phyloP scores from a whole-genome alignment of 2,888 invertebrate genomes.

The Dynastes tityus region DNA sequence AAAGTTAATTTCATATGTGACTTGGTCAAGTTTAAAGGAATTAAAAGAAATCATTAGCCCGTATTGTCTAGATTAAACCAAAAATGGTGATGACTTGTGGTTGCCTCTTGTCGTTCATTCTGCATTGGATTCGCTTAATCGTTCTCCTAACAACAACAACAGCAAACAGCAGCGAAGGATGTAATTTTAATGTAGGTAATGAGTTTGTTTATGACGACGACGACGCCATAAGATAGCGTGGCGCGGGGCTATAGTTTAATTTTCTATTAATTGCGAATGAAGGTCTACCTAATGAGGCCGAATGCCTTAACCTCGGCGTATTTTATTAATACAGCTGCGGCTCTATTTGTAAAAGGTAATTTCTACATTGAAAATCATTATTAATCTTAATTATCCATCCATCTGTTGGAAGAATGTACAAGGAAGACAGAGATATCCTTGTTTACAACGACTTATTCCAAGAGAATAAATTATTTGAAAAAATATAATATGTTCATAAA shows the following conservation, averaged over 20 bases:
- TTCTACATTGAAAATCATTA: constrained; percentile 5
- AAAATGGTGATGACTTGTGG: too few relatives aligned
- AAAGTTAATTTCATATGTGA: too few relatives aligned
- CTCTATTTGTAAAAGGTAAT: constrained; percentile 14
- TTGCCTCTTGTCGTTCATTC: too few relatives aligned
- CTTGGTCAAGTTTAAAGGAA: too few relatives aligned
- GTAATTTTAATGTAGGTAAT: constrained; percentile 34
- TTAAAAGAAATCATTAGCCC: too few relatives aligned
- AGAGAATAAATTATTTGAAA: too few relatives aligned
- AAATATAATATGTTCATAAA: too few relatives aligned
- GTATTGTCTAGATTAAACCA: too few relatives aligned
- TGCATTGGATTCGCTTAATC: not conserved
- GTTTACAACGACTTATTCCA: too few relatives aligned
- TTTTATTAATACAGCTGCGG: not conserved
- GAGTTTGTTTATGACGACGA: constrained; percentile 27
- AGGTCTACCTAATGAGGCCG: constrained; percentile 20
- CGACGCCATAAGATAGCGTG: not conserved
- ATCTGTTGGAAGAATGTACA: not conserved
- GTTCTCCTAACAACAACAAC: too few relatives aligned
- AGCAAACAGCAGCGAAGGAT: not conserved
- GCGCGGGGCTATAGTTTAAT: constrained; percentile 20
- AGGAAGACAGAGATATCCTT: too few relatives aligned
- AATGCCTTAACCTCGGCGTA: not conserved
- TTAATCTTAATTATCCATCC: constrained; percentile 16
- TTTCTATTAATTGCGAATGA: constrained; percentile 36